phyloP scores from a whole-genome alignment of 2,797 vertebrate genomes.

The Neomorphus geoffroyi region DNA sequence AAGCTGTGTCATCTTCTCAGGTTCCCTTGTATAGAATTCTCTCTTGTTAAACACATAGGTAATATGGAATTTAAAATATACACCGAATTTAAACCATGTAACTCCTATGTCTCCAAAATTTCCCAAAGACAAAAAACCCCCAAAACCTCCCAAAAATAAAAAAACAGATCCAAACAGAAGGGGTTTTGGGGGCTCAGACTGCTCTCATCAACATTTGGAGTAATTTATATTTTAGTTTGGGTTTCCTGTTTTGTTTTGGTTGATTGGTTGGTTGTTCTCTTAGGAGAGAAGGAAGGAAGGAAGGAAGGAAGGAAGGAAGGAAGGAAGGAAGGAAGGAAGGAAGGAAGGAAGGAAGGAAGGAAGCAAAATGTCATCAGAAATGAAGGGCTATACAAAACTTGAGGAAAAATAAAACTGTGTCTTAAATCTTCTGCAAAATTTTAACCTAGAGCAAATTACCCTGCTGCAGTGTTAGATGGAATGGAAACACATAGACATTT shows the following conservation, averaged over 20 bases:
- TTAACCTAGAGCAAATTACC: constrained; percentile 38
- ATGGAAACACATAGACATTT: not conserved
- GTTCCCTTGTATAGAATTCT: not conserved
- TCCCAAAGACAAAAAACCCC: not conserved
- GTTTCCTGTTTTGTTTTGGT: not conserved
- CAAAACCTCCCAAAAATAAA: too few relatives aligned
- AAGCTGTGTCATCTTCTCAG: not conserved
- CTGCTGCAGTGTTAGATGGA: not conserved
- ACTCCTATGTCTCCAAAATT: not conserved
- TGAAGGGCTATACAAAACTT: constrained; percentile 37
- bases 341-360: too few relatives aligned
- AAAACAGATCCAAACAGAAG: not conserved
- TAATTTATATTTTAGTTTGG: not conserved
- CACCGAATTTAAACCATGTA: not conserved
- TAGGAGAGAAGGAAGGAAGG: not conserved
- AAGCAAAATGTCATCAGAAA: not conserved
- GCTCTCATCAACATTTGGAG: not conserved
- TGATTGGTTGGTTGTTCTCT: not conserved
- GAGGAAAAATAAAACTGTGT: constrained; percentile 44
- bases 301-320: not conserved
- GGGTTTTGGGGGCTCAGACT: not conserved
- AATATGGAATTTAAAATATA: not conserved
- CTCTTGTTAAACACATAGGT: not conserved
- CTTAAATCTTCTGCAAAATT: constrained; percentile 11
- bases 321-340: not conserved